Evolutionary conservation across 2,888 invertebrate genomes (phyloP), one percentile per base, ranked within the genome.

Genomic region (Erpobdella octoculata): DNA sequence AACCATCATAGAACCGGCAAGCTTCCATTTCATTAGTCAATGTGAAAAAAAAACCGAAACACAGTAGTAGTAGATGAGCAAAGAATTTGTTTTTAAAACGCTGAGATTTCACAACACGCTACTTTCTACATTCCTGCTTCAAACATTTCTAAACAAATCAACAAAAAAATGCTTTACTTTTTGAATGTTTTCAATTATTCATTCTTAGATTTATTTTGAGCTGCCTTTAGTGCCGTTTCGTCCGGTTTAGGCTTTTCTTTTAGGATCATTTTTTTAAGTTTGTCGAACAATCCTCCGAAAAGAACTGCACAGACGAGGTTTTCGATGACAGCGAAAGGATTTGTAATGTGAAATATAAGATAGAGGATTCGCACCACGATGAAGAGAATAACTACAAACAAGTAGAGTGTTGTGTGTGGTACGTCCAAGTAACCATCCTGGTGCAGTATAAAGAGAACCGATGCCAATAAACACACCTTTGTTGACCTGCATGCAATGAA

Each of bases 271-370:
- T 91, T 90, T 75, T 92, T 91, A 80, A 97, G 86, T 41, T 94
- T 93, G 25, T 99, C 98, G 92, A 95, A 96, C 82, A 98, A 91
- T 71, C 98, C 98, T 53, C 98, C 98, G 84, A 98, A 89, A 74
- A 83, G 82, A 37, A 84, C 85, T 31, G 96, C 94, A 83, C 95
- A 97, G 86, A 92, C 90, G 72, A 99, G 86, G 84, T 99, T 99
- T 86, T 99, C 98, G 82, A 98, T 94, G 18, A 98, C 98, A 79
- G 93, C 89, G 85, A 99, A 97, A 48, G 98, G 98, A 86, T 99
- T 98, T 82, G 94, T 93, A 79, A 98, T 96, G 77, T 95, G 94
- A 79, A 98, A 87, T 72, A 99, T 86, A 79, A 98, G 90, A 9
- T 96, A 94, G 31, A 95, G 94, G 74, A 98, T 84, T 88, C 91